A percentile compares a stretch with the other conserved stretches of the same genome.
Evolutionary conservation across 2,797 vertebrate species (phyloP).

Genomic region (Bradypodion ventrale): DNA sequence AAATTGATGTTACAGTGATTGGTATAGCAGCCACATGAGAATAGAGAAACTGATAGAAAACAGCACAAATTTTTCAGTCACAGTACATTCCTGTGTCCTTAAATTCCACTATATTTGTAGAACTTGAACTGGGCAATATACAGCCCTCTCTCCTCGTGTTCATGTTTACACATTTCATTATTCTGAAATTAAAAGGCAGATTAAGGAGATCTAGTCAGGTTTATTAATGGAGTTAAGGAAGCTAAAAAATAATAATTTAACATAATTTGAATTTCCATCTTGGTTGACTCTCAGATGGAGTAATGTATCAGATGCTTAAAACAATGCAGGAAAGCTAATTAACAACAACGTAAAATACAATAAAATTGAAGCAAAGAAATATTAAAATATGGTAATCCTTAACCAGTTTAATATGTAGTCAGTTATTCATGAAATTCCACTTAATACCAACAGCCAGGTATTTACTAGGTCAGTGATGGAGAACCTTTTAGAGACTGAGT

Average conservation of each 20-base stretch:
- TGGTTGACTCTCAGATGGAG: not conserved
- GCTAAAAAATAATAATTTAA: not conserved
- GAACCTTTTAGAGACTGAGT: too few relatives aligned
- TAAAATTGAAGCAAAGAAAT: too few relatives aligned
- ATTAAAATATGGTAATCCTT: too few relatives aligned
- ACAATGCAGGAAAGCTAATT: too few relatives aligned
- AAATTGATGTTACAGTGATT: not conserved
- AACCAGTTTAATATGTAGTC: too few relatives aligned
- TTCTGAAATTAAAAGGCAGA: not conserved
- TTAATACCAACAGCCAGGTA: too few relatives aligned
- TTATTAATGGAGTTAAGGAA: not conserved
- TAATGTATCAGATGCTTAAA: too few relatives aligned
- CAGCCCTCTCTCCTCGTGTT: not conserved
- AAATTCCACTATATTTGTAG: too few relatives aligned
- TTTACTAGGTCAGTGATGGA: too few relatives aligned
- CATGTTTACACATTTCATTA: not conserved
- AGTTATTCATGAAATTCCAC: too few relatives aligned
- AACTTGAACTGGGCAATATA: not conserved
- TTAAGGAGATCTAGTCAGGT: not conserved
- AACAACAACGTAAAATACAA: too few relatives aligned
- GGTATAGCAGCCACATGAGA: not conserved
- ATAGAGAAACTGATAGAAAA: not conserved
- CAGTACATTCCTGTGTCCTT: not conserved
- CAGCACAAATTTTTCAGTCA: not conserved
- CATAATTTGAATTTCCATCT: slow-evolving; percentile 1